Percentiles rank a stretch among this genome's conserved stretches.
Conservation (phyloP, 1,140 invertebrate genomes). For the Holotrichia oblita region DNA sequence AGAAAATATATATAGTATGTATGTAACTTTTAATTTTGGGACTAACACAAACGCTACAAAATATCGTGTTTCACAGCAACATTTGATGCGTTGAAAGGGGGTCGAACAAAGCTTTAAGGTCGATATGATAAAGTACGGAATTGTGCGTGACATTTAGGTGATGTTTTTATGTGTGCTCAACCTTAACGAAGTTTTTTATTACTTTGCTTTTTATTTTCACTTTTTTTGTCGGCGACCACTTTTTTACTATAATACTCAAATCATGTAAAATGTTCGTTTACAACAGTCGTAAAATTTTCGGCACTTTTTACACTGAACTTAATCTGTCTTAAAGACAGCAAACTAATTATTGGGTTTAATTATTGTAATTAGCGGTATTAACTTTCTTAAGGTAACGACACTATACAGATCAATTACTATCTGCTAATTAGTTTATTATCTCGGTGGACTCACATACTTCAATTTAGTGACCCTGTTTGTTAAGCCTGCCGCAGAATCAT, state of each 20-base stretch:
- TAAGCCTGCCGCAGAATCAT: too few species aligned
- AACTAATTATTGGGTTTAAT: neutral
- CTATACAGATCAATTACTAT: too few species aligned
- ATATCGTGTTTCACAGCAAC: neutral
- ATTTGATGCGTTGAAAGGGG: neutral
- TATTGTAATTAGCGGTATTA: too few species aligned
- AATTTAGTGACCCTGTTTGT: too few species aligned
- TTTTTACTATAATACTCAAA: neutral
- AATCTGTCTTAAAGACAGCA: neutral
- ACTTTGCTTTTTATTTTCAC: neutral
- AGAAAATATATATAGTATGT: neutral
- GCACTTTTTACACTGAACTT: neutral
- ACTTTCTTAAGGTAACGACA: too few species aligned
- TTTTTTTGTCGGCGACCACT: neutral
- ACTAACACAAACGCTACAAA: conserved; percentile 7
- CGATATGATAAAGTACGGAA: conserved; percentile 7
- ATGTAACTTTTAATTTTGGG: neutral
- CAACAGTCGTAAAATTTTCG: neutral
- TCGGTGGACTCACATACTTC: too few species aligned
- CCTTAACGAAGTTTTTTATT: conserved; percentile 17
- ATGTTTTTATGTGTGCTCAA: conserved; percentile 13
- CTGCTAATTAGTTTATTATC: too few species aligned
- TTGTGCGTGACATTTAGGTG: conserved; percentile 19
- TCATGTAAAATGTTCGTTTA: conserved; percentile 21
- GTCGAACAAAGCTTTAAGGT: neutral